A percentile compares a stretch with the other conserved stretches of the same genome.
These are phyloP conservation scores for Spongia lamella DNA, from an alignment of 37 sponge, comb jelly and placozoan species.

Conservation along the genomic window DNA sequence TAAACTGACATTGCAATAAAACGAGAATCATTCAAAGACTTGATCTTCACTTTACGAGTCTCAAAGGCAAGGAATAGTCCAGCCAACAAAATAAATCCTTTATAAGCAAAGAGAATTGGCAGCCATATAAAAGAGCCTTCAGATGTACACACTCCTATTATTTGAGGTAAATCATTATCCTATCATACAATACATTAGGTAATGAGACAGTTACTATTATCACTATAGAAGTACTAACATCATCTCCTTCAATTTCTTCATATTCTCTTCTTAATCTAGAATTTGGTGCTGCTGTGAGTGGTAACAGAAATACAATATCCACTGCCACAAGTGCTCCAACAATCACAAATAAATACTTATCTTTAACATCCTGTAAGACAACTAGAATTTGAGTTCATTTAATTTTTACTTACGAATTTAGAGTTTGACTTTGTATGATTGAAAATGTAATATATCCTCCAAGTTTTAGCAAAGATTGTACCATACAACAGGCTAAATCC, in stretches of 20 bases:
- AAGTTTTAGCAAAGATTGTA: conserved; percentile 55
- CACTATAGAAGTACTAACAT: too few species aligned
- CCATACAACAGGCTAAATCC: conserved; percentile 59
- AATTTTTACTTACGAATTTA: too few species aligned
- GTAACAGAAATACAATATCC: too few species aligned
- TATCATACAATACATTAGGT: background rate
- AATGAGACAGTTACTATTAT: too few species aligned
- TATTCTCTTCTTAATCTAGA: too few species aligned
- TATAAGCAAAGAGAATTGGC: conserved; percentile 31
- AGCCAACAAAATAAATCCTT: conserved; percentile 34
- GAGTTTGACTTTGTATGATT: background rate
- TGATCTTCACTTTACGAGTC: conserved; percentile 58
- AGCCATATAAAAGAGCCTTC: conserved; percentile 28
- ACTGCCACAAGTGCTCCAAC: too few species aligned
- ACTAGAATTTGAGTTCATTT: too few species aligned
- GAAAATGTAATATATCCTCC: conserved; percentile 63
- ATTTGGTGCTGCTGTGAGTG: too few species aligned
- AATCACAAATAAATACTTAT: too few species aligned
- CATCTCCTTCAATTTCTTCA: too few species aligned
- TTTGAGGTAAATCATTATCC: conserved; percentile 27
- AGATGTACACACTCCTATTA: conserved; percentile 21
- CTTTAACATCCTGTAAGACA: too few species aligned
- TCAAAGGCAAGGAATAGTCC: conserved; percentile 54
- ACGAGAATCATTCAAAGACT: conserved; percentile 64
- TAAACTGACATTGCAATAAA: conserved; percentile 43